Percentiles rank a stretch among this genome's conserved stretches.
phyloP scores from a whole-genome alignment of 2,888 invertebrate genomes.

The Coenonympha glycerion region DNA sequence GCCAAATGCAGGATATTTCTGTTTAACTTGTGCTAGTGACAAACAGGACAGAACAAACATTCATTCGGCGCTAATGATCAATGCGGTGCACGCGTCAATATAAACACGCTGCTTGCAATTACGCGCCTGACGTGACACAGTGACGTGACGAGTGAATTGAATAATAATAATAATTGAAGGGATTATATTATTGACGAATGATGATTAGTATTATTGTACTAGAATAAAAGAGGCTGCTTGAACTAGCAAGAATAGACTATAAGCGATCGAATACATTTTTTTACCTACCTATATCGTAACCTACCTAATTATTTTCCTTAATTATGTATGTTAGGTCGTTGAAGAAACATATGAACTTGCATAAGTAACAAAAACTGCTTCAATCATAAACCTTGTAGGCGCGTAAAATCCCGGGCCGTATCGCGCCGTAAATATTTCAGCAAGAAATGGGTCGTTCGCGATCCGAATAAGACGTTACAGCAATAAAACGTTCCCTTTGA shows the following conservation, averaged over 20 bases:
- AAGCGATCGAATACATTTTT: too few species aligned
- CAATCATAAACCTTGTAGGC: too few species aligned
- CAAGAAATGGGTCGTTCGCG: slow-evolving; percentile 40
- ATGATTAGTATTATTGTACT: not conserved
- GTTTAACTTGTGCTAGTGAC: too few species aligned
- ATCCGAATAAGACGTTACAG: slow-evolving; percentile 46
- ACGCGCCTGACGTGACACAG: not conserved
- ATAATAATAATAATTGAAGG: too few species aligned
- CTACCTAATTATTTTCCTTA: too few species aligned
- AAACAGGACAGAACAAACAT: not conserved
- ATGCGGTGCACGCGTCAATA: not conserved
- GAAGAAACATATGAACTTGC: not conserved
- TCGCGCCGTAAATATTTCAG: slow-evolving; percentile 36
- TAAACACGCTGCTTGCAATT: not conserved
- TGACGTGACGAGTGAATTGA: not conserved
- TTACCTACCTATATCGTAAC: too few species aligned
- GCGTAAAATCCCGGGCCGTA: not conserved
- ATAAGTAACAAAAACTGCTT: not conserved
- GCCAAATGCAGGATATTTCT: too few species aligned
- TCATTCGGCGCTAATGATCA: not conserved
- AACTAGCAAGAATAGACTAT: too few species aligned
- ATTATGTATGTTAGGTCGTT: too few species aligned
- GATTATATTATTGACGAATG: too few species aligned
- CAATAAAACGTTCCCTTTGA: slow-evolving; percentile 24
- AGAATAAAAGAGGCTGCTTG: not conserved